Conservation (phyloP, 2,797 vertebrate genomes). For the Crocidura indochinensis region DNA sequence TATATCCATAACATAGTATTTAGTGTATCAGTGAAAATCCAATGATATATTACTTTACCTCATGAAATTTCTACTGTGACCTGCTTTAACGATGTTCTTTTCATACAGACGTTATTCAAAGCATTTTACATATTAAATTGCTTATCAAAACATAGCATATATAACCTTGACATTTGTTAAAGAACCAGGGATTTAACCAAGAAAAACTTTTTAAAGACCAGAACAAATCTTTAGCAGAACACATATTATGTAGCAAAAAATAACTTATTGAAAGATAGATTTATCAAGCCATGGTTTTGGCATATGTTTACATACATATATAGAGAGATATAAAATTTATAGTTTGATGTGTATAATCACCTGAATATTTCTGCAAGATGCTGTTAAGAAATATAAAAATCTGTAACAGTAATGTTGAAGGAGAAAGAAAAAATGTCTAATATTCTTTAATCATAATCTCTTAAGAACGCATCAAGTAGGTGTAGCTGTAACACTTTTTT, state of each 20-base stretch:
- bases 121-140: slow-evolving; percentile 91
- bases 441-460: slow-evolving; percentile 45
- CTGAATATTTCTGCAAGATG: slow-evolving; percentile 76
- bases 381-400: slow-evolving; percentile 70
- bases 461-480: slow-evolving; percentile 67
- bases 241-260: slow-evolving; percentile 87
- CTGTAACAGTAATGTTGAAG: slow-evolving; percentile 58
- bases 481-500: slow-evolving; percentile 79
- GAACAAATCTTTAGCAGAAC: slow-evolving; percentile 91
- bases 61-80: slow-evolving; percentile 88
- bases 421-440: slow-evolving; percentile 36
- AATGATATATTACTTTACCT: slow-evolving; percentile 88
- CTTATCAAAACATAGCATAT: slow-evolving; percentile 90
- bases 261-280: slow-evolving; percentile 84
- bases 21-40: slow-evolving; percentile 85
- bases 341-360: slow-evolving; percentile 75
- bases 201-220: slow-evolving; percentile 81
- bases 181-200: slow-evolving; percentile 88
- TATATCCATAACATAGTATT: slow-evolving; percentile 85
- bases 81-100: slow-evolving; percentile 87
- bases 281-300: slow-evolving; percentile 84
- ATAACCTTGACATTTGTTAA: slow-evolving; percentile 90
- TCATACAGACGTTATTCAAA: slow-evolving; percentile 88
- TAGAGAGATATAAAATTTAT: slow-evolving; percentile 73
- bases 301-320: not conserved